Conservation (phyloP, 2,888 invertebrate genomes). For the Catocala fraxini region DNA sequence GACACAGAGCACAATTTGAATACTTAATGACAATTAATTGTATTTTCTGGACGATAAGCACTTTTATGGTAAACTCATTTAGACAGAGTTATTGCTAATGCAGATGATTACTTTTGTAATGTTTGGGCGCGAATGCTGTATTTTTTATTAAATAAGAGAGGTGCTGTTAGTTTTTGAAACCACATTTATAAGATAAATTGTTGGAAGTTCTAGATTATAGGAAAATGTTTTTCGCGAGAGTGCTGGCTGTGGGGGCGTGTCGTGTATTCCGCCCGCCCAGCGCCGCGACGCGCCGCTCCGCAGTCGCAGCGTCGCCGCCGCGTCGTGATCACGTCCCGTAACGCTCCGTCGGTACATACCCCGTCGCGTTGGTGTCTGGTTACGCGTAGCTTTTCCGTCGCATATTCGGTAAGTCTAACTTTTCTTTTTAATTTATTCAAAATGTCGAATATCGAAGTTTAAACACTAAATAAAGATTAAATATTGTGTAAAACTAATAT, state of each 20-base stretch:
- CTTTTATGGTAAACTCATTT: no score
- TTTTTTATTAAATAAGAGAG: no score
- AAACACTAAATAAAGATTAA: no score
- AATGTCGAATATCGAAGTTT: no score
- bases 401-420: constrained; percentile 37
- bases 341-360: constrained; percentile 6
- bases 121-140: no score
- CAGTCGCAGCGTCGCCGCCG: constrained; percentile 61
- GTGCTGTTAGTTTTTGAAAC: constrained; percentile 10
- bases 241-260: constrained; percentile 72
- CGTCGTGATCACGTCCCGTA: constrained; percentile 49
- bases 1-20: no score
- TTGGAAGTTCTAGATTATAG: constrained; percentile 38
- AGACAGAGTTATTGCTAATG: no score
- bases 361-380: constrained; percentile 24
- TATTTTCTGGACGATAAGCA: no score
- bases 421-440: background rate
- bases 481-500: no score
- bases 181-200: constrained; percentile 21
- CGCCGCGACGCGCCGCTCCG: constrained; percentile 54
- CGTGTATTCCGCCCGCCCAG: constrained; percentile 72
- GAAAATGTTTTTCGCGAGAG: constrained; percentile 38
- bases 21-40: no score
- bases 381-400: constrained; percentile 22
- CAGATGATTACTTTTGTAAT: no score